These are phyloP conservation scores for Tinamus major DNA, from an alignment of 2,797 vertebrate species.

Conservation along the genomic window DNA sequence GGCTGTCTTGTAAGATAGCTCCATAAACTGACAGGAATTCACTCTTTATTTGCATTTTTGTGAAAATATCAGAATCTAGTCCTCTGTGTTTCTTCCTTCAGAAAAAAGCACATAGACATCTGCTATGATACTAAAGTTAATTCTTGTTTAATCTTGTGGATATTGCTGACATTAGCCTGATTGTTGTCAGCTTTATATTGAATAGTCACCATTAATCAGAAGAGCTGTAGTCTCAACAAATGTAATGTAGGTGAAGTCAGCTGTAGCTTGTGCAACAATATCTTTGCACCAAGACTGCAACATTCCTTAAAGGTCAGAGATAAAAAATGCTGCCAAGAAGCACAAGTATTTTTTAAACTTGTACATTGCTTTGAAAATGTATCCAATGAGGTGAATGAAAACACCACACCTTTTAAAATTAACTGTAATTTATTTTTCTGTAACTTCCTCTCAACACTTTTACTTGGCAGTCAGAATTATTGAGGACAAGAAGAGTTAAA, in stretches of 20 bases:
- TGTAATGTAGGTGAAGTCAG: not conserved
- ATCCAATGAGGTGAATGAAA: not conserved
- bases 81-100: not conserved
- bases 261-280: not conserved
- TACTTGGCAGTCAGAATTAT: not conserved
- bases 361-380: not conserved
- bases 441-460: not conserved
- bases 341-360: not conserved
- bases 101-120: not conserved
- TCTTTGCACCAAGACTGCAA: not conserved
- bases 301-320: not conserved
- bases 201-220: not conserved
- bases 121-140: not conserved
- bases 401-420: not conserved
- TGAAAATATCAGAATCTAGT: not conserved
- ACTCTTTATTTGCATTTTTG: not conserved
- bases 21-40: not conserved
- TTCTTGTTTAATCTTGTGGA: accelerated
- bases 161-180: not conserved
- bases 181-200: not conserved
- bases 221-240: not conserved
- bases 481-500: not conserved
- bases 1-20: not conserved
- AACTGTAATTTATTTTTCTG: not conserved
- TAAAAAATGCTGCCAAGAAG: not conserved